phyloP scores from a whole-genome alignment of 1,140 invertebrate species.

The Portunus trituberculatus region DNA sequence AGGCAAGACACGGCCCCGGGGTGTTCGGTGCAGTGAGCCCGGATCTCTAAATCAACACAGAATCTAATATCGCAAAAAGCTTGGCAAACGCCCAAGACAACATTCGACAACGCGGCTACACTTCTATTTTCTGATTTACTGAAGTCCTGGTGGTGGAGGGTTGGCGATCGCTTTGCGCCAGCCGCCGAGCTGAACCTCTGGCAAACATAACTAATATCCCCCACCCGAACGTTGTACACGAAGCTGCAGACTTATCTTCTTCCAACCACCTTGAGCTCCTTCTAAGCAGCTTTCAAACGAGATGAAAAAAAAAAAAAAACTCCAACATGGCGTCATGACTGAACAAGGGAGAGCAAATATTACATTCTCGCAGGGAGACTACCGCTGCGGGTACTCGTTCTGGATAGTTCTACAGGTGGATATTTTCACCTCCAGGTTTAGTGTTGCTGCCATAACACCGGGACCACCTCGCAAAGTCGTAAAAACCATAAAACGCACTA shows the following conservation, averaged over 20 bases:
- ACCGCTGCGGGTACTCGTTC: constrained; percentile 18
- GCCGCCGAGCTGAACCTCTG: background rate
- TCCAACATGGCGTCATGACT: constrained; percentile 66
- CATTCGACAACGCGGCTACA: constrained; percentile 66
- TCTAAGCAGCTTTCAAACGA: constrained; percentile 64
- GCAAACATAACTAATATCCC: constrained; percentile 64
- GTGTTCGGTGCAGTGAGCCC: constrained; percentile 48
- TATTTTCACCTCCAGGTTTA: constrained; percentile 63
- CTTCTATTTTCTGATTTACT: constrained; percentile 65
- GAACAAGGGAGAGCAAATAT: constrained; percentile 64
- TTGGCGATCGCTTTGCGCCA: background rate
- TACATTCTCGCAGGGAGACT: constrained; percentile 36
- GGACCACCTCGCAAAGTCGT: constrained; percentile 67
- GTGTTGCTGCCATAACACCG: constrained; percentile 62
- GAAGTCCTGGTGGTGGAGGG: background rate
- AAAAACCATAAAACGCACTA: constrained; percentile 69
- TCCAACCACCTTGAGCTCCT: constrained; percentile 34
- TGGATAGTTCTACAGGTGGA: constrained; percentile 38
- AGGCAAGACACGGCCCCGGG: background rate
- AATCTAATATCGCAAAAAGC: constrained; percentile 75
- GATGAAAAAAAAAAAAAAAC: background rate
- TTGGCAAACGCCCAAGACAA: constrained; percentile 74
- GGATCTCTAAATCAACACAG: constrained; percentile 63
- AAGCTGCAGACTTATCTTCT: constrained; percentile 34
- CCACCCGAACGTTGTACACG: constrained; percentile 60